Conservation (phyloP, 2,888 invertebrate species). For the Phymatocera aterrima region DNA sequence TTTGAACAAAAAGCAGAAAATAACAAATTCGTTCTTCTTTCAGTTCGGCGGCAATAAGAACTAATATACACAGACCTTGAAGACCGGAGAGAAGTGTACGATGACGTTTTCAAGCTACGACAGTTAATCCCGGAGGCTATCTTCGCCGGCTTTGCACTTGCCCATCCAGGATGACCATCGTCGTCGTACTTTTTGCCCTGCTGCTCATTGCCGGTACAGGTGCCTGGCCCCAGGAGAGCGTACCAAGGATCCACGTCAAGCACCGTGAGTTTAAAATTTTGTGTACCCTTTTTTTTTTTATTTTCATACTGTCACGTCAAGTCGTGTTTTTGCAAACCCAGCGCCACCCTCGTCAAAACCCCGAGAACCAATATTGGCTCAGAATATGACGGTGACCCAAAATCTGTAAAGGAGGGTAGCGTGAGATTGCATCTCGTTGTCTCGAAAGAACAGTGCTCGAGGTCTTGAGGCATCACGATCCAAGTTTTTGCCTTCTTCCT, state of each 20-base stretch:
- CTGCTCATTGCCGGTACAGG: slow-evolving; percentile 78
- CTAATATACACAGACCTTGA: background rate
- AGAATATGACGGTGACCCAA: background rate
- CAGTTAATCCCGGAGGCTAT: slow-evolving; percentile 35
- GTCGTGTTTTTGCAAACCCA: background rate
- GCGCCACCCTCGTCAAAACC: background rate
- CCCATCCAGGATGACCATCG: slow-evolving; percentile 67
- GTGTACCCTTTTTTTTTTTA: background rate
- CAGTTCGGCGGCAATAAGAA: background rate
- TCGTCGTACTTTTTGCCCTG: slow-evolving; percentile 58
- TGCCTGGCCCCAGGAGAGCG: slow-evolving; percentile 85
- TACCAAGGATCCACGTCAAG: slow-evolving; percentile 82
- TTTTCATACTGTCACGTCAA: background rate
- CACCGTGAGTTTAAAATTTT: slow-evolving; percentile 76
- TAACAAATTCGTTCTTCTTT: background rate
- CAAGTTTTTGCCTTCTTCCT: too few relatives aligned
- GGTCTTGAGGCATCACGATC: too few relatives aligned
- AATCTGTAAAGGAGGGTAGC: background rate
- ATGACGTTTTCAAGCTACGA: slow-evolving; percentile 22
- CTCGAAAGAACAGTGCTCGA: background rate
- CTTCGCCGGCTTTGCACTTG: slow-evolving; percentile 11
- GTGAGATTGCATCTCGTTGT: background rate
- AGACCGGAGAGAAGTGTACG: slow-evolving; percentile 5
- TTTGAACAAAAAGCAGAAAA: background rate
- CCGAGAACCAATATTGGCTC: background rate